Evolutionary conservation across 2,797 vertebrate genomes (phyloP).

Genomic region (Trichosurus vulpecula): DNA sequence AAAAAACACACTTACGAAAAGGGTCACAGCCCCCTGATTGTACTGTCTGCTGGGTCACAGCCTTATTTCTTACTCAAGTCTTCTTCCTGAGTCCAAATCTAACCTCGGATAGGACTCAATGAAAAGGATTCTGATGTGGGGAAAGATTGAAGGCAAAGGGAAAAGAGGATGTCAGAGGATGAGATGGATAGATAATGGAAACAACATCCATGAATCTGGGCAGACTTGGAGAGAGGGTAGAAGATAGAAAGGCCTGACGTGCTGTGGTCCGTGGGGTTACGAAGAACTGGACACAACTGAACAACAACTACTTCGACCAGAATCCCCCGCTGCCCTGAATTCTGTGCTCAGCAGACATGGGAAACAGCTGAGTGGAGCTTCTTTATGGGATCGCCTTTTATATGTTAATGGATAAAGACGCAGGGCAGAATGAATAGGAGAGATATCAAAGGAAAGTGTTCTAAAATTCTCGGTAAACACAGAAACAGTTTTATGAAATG

Average conservation of each 20-base stretch:
- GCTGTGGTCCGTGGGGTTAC: neutral
- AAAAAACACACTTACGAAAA: neutral
- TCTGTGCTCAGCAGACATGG: conserved; percentile 8
- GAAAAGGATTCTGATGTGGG: neutral
- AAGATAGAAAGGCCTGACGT: neutral
- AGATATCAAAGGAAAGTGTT: conserved; percentile 21
- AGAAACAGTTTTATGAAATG: conserved; percentile 45
- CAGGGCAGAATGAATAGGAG: conserved; percentile 46
- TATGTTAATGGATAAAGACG: neutral
- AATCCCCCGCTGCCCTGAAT: neutral
- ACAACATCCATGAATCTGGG: neutral
- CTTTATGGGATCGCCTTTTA: neutral
- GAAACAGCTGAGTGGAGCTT: conserved; percentile 42
- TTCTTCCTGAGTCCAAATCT: neutral
- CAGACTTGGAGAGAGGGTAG: neutral
- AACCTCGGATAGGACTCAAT: neutral
- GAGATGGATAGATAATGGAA: neutral
- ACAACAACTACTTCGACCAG: neutral
- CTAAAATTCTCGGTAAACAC: conserved; percentile 49
- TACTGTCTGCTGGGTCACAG: neutral
- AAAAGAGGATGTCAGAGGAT: neutral
- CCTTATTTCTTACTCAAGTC: neutral
- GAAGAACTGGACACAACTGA: neutral
- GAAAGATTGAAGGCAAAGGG: neutral
- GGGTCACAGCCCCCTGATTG: neutral